Evolutionary conservation across 2,113 vertebrate genomes (phyloP), one percentile per base, ranked within the genome.

Genomic region (Mobula birostris): DNA sequence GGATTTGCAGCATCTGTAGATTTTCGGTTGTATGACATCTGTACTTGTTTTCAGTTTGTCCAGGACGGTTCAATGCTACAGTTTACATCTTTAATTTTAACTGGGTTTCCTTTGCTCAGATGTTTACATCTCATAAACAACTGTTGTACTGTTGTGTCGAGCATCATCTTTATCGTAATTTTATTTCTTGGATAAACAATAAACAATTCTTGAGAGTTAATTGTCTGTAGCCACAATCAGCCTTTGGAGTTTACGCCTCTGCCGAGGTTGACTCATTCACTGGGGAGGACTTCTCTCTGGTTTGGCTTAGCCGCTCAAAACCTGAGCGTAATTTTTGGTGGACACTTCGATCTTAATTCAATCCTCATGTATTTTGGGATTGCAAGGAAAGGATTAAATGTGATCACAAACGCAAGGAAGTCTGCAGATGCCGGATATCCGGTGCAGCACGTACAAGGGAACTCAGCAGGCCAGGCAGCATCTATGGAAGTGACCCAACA

Each of bases 111-210:
- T 87, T 58, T 61, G 56, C 27, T 87, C 56, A 58, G 14, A 11
- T 58, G 14, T 87, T 87, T 61, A 85, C 82, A 85, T 85, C 24
- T 58, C 58, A 85, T 87, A 87, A 87, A 87, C 48, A 87, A 1
- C 83, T 61, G 24, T 29, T 56, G 14, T 61, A 0, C 27, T 24
- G 58, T 56, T 15, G 14, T 29, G 29, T 15, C 48, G 24, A 87
- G 61, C 58, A 87, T 61, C 56, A 63, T 87, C 83, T 87, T 61
- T 87, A 87, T 87, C 83, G 29, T 61, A 29, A 61, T 87, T 61
- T 61, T 87, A 61, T 61, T 61, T 61, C 56, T 29, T 58, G 29
- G 24, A 87, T 29, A 87, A 87, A 87, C 61, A 87, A 87, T 29
- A 24, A 61, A 85, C 21, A 85, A 58, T 58, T 29, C 21, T 27